Conservation (phyloP, 2,888 invertebrate genomes). For the Cabera pusaria region DNA sequence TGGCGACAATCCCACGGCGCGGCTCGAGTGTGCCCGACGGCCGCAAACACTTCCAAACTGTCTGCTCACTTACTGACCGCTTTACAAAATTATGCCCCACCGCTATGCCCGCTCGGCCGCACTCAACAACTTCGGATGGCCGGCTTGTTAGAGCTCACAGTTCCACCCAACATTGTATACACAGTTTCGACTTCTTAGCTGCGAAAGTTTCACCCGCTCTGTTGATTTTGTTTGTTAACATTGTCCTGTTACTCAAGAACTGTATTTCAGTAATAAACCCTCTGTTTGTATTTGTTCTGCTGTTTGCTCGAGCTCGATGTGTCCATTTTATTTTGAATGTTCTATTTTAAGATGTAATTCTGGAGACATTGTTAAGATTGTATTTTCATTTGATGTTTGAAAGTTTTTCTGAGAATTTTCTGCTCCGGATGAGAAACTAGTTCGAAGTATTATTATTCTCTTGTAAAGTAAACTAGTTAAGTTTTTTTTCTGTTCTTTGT, state of each 20-base stretch:
- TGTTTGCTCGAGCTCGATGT: slow-evolving; percentile 31
- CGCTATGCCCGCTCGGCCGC: slow-evolving; percentile 34
- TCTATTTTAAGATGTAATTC: slow-evolving; percentile 23
- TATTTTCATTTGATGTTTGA: slow-evolving; percentile 2
- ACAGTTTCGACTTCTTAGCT: slow-evolving; percentile 73
- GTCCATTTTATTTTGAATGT: slow-evolving; percentile 25
- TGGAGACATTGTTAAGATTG: slow-evolving; percentile 22
- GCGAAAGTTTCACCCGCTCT: slow-evolving; percentile 67
- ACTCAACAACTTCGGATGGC: slow-evolving; percentile 74
- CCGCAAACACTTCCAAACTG: slow-evolving; percentile 58
- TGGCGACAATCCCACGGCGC: slow-evolving; percentile 21
- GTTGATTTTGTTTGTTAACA: slow-evolving; percentile 73
- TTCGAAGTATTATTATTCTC: not conserved
- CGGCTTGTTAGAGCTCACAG: slow-evolving; percentile 72
- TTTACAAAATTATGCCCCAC: slow-evolving; percentile 61
- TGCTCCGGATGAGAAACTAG: no score
- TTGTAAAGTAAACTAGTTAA: slow-evolving; percentile 1
- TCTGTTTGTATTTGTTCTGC: slow-evolving; percentile 38
- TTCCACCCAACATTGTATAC: slow-evolving; percentile 66
- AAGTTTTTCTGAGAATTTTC: not conserved
- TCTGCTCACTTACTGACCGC: slow-evolving; percentile 57
- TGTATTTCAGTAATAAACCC: slow-evolving; percentile 41
- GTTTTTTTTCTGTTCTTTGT: not conserved
- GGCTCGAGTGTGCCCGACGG: slow-evolving; percentile 27
- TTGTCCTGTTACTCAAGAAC: slow-evolving; percentile 57